Base-by-base conservation (phyloP, 2,888 invertebrate species). In the Ichneumon xanthorius region DNA sequence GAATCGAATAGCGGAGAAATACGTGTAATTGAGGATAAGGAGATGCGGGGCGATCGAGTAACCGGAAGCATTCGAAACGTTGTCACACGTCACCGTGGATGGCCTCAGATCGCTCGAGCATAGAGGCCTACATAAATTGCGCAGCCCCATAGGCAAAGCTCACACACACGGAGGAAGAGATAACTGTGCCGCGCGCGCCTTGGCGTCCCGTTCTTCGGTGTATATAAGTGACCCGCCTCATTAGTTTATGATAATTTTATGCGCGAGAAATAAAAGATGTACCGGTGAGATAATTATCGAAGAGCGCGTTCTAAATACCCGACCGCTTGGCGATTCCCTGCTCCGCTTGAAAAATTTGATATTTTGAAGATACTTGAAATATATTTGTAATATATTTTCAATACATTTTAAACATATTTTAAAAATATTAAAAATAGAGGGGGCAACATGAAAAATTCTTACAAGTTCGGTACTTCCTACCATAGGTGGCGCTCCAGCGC, bases 241-340 rank as follows among this genome's bases (percentile, higher is more conserved):
- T 33, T 63, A 33, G 63, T 63, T 63, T 63, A 63, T 63, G 63
- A 63, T 63, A 63, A 63, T 63, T 63, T 11, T 33, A 63, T 37
- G 63, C n/a, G 4, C 22, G 61, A 14, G 33, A 61, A 7, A 61
- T 14, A 61, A 61, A 63, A 63, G n/a, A 1, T 63, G 30, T n/a
- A n/a, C 30, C 16, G 63, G 6, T 63, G 30, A 11, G 16, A 61
- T 61, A 61, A 61, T 33, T 7, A 33, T 0, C 14, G 16, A 61
- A 1, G 30, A 30, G 16, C 33, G 14, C 26, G 30, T 61, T 61
- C 14, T 26, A 61, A 61, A 61, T 61, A 9, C 26, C 16, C 30
- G 14, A 61, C 26, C 4, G 16, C 5, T 30, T 55, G 9, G 55
- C 9, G n/a, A 55, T 55, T 22, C 22, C 3, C 19, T 55, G 9